Evolutionary conservation across 1,140 invertebrate species (phyloP), one percentile per base, ranked within the genome.

Genomic region (Eciton burchellii): DNA sequence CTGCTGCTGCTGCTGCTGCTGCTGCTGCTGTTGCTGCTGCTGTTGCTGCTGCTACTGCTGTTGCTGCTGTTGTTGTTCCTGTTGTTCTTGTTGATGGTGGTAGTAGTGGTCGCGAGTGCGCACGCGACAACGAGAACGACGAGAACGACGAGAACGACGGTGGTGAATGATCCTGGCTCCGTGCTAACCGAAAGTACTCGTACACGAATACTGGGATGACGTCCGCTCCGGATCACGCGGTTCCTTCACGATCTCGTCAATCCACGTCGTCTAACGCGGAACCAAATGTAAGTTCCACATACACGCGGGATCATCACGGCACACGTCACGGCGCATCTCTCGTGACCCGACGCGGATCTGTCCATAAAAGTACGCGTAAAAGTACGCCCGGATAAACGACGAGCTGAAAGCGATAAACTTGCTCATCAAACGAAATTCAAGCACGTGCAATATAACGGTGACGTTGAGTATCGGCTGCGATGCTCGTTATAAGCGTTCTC

Each of bases 211-310:
- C 85, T 87, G 87, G 82, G 84, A 89, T 89, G 89, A 90, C 86
- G 89, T 88, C 89, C 88, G 86, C 81, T 87, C 87, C 82, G 89
- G 89, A 90, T 90, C 81, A 89, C 89, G 88, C 82, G 84, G 84
- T 83, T 84, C 83, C 84, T 89, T 90, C 85, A 89, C 89, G 89
- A 89, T 87, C 86, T 86, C 82, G 85, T 74, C 86, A 82, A 70
- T 83, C 79, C 62, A 86, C 88, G 82, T 89, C 87, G 87, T 54
- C 87, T 85, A 90, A 88, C 89, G 89, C 89, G 89, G 85, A 89
- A 89, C 87, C 89, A 90, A 89, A 90, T 90, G 89, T 89, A 89
- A 89, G 87, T 85, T 83, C 19, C n/a, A n/a, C 52, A 24, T 41
- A 65, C 16, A 73, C 66, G 49, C 57, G 19, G 3, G 56, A 47